Evolutionary conservation across 2,888 invertebrate species (phyloP), one percentile per base, ranked within the genome.

Genomic region (Lasioglossum figueresi): DNA sequence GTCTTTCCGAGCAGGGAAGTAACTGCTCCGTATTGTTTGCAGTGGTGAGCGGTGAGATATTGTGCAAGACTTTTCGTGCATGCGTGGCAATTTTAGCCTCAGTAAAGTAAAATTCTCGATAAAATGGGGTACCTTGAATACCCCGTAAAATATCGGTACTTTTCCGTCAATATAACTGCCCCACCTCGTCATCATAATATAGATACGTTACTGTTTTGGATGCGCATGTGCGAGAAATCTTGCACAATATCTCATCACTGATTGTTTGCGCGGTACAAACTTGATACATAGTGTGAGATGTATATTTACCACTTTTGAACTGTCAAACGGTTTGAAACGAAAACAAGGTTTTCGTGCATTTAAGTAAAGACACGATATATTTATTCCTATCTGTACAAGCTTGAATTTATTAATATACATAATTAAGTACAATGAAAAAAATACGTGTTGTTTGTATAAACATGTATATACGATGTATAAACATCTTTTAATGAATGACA

Each of bases 221-320:
- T 5, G 0, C 48, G 2, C 48, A 6, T 48, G 48, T 23, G 19
- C 23, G 48, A 48, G 48, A 8, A 23, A 48, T 6, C 14, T 27
- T 27, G 59, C 1, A 12, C 14, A 59, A 14, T 59, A 27, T 14
- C 14, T 14, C n/a, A 27, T 1, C 14, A 14, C 14, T 45, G 45
- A 45, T 4, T 43, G 43, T 43, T 68, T 68, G 68, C 37, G 68
- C 37, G 37, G 19, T 72, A 45, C n/a, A 72, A 66, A 45, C 31
- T 72, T 19, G 19, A 2, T 45, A n/a, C n/a, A n/a, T n/a, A 19
- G 19, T 4, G 6, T 40, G 43, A 27, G 43, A 37, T 48, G n/a
- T 72, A 68, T 72, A 45, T 45, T 79, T 56, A 72, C 73, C 34
- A 48, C 27, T 68, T 85, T 85, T 74, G n/a, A 85, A 83, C 37